Base-by-base conservation (phyloP, 2,113 vertebrate genomes). In the Heptranchias perlo region DNA sequence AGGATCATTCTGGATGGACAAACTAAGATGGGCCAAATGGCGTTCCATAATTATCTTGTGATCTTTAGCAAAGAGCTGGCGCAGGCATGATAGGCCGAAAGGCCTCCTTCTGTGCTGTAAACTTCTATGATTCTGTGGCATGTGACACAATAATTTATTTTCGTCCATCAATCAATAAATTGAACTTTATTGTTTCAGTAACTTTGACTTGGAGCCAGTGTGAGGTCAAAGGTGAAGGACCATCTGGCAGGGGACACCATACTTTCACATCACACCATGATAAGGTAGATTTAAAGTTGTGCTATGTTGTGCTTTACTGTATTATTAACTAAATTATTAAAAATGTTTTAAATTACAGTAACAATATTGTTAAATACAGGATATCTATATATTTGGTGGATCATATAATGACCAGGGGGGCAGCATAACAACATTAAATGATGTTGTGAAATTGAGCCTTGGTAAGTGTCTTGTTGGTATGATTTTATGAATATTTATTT, bases 341-440 rank as follows among this genome's bases (percentile, higher is more conserved):
- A 92, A 61, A 62, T 52, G 84, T 64, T 62, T 58, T 21, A 64
- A 64, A 62, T 93, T 39, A n/a, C 58, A 93, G 87, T 91, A 58
- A 91, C 76, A 82, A 8, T 86, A n/a, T 89, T 91, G 95, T 96
- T 54, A 64, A 84, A 96, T 96, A 96, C 18, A 98, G 98, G 98
- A 98, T 96, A 97, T 98, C 95, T 98, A 97, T 96, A 96, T 98
- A 76, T 98, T 98, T 97, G 97, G 97, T 61, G 97, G 97, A 94
- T 97, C 91, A 58, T 91, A 65, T 61, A 76, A 35, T 35, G 97
- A 95, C 47, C 96, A 97, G 96, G 96, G 97, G 14, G 97, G 97
- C 87, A 92, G 64, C 14, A 96, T 96, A 92, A 96, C 82, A 2
- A 96, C 96, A 49, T 97, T 96, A 44, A 98, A 97, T 96, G 97